These are phyloP conservation scores for Syrrhaptes paradoxus DNA, from an alignment of 2,113 vertebrate species.

Conservation along the genomic window DNA sequence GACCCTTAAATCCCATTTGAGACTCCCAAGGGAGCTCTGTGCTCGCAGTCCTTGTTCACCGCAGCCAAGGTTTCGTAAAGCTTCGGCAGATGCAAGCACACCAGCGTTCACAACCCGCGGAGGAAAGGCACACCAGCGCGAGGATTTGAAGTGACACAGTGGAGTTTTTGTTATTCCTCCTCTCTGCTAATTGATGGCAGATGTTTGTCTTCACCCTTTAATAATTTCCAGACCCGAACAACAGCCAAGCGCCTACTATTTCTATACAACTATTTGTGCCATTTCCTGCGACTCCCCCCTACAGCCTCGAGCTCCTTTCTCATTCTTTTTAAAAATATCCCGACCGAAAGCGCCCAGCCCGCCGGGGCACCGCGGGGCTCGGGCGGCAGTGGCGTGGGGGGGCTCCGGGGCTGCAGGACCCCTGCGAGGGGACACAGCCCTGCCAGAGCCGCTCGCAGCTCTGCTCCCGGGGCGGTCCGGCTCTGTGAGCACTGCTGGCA, in stretches of 20 bases:
- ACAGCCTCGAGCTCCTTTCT: conserved; percentile 21
- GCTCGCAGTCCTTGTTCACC: background rate
- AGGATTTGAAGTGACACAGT: background rate
- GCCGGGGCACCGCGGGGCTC: background rate
- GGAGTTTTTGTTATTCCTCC: conserved; percentile 66
- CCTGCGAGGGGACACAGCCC: background rate
- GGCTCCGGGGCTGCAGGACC: background rate
- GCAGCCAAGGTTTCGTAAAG: background rate
- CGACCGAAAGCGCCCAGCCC: accelerated
- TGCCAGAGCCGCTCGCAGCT: background rate
- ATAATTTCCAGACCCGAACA: conserved; percentile 72
- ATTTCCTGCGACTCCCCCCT: conserved; percentile 68
- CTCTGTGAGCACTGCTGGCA: background rate
- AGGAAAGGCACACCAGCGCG: background rate
- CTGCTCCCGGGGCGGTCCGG: accelerated
- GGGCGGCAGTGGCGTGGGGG: background rate
- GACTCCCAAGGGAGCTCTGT: background rate
- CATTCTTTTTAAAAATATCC: conserved; percentile 6
- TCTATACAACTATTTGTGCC: conserved; percentile 70
- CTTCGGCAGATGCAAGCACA: background rate
- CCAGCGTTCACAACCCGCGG: background rate
- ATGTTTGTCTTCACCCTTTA: conserved; percentile 72
- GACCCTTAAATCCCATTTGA: background rate
- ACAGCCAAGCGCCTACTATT: conserved; percentile 65
- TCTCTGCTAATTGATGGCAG: conserved; percentile 74